A percentile compares a stretch with the other conserved stretches of the same genome.
phyloP scores from a whole-genome alignment of 2,797 vertebrate genomes.

The Mormyrops attenuatus region DNA sequence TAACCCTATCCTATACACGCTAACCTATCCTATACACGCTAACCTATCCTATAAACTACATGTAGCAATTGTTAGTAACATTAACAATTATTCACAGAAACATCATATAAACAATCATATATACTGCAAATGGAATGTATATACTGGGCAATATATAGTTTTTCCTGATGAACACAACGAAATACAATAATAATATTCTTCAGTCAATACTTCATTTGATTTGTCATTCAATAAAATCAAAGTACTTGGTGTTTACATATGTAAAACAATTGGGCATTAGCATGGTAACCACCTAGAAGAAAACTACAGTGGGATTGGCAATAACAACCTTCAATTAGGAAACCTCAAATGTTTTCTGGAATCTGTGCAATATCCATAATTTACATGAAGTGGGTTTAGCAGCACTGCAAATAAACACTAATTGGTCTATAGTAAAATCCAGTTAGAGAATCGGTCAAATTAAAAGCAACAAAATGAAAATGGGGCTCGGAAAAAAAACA shows the following conservation, averaged over 20 bases:
- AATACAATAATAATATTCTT: neutral
- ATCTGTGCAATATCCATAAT: neutral
- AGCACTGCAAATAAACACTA: neutral
- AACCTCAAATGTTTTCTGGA: neutral
- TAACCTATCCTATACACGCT: too few species aligned
- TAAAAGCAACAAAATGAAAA: neutral
- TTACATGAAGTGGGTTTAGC: neutral
- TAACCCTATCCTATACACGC: too few species aligned
- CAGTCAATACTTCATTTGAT: neutral
- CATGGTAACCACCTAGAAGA: neutral
- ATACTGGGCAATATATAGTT: neutral
- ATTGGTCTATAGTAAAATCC: neutral
- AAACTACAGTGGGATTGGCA: neutral
- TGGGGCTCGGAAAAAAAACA: neutral
- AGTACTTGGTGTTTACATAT: neutral
- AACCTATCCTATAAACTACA: neutral
- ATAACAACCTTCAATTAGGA: neutral
- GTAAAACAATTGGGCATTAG: neutral
- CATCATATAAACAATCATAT: neutral
- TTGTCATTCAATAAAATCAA: neutral
- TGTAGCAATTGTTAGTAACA: neutral
- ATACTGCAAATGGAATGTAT: neutral
- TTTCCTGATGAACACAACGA: neutral
- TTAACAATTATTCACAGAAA: neutral
- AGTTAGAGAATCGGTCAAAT: neutral